A percentile compares a stretch with the other conserved stretches of the same genome.
Evolutionary conservation across 2,113 vertebrate genomes (phyloP).

Genomic region (Rhipidura dahli): DNA sequence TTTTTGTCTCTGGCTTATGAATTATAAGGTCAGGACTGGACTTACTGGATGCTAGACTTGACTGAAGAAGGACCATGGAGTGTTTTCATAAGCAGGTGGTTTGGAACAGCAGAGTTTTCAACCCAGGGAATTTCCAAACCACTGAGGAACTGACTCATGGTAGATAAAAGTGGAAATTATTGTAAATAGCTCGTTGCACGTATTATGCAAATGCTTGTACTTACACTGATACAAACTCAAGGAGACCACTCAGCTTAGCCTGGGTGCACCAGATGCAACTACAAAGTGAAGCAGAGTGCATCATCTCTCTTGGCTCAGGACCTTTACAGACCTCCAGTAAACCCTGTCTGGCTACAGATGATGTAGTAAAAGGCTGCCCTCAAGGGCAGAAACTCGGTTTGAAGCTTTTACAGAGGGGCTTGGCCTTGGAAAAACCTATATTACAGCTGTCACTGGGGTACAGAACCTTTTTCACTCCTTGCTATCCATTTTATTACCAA

Average conservation of each 20-base stretch:
- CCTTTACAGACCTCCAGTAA: neutral
- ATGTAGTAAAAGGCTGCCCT: neutral
- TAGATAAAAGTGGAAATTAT: neutral
- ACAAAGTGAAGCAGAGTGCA: neutral
- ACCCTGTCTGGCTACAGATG: neutral
- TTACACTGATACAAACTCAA: neutral
- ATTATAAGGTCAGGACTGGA: neutral
- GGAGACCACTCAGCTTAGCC: neutral
- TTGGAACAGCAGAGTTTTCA: neutral
- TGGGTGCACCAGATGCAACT: neutral
- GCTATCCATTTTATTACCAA: neutral
- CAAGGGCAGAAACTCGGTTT: neutral
- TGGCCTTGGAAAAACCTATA: neutral
- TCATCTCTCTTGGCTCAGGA: neutral
- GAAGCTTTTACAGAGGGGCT: neutral
- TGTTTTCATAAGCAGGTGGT: neutral
- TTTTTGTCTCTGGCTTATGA: neutral
- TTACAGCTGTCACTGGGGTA: neutral
- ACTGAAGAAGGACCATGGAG: neutral
- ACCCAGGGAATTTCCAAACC: neutral
- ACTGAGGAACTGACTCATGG: neutral
- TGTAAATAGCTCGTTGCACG: neutral
- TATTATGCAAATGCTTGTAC: neutral
- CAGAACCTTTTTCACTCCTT: constrained; percentile 1
- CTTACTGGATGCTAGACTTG: neutral